A percentile compares a stretch with the other conserved stretches of the same genome.
Evolutionary conservation across 2,888 invertebrate genomes (phyloP).

Genomic region (Dromius quadrimaculatus): DNA sequence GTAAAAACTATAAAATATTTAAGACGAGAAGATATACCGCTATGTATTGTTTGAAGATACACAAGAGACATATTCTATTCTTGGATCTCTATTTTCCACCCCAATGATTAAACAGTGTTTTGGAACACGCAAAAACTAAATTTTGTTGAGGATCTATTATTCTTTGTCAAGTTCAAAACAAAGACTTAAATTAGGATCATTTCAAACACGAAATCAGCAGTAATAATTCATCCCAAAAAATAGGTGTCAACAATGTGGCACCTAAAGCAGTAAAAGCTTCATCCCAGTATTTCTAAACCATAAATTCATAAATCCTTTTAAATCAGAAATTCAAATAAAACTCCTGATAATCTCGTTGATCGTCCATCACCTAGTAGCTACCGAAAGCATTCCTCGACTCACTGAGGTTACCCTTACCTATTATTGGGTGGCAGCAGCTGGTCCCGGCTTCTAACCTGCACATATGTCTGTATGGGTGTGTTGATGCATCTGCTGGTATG

Average conservation of each 20-base stretch:
- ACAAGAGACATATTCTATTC: neutral
- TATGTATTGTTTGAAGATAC: neutral
- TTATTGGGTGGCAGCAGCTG: slow-evolving; percentile 21
- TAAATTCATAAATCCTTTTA: too few relatives aligned
- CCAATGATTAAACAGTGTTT: slow-evolving; percentile 10
- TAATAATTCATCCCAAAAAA: too few relatives aligned
- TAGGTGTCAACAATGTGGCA: too few relatives aligned
- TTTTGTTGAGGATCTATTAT: slow-evolving; percentile 11
- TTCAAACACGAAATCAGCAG: neutral
- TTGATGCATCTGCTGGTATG: slow-evolving; percentile 46
- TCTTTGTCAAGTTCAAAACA: slow-evolving; percentile 25
- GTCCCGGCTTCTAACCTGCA: slow-evolving; percentile 31
- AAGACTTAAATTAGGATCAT: slow-evolving; percentile 13
- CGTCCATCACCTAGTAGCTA: neutral
- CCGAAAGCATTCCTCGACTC: slow-evolving; percentile 10
- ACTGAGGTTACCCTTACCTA: slow-evolving; percentile 28
- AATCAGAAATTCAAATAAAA: slow-evolving; percentile 9
- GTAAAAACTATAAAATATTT: neutral
- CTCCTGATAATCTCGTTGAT: neutral
- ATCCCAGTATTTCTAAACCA: too few relatives aligned
- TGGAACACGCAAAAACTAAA: slow-evolving; percentile 30
- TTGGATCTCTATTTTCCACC: slow-evolving; percentile 5
- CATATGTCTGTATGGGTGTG: slow-evolving; percentile 24
- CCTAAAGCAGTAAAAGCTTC: too few relatives aligned
- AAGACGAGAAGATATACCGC: too few relatives aligned